A percentile compares a stretch with the other conserved stretches of the same genome.
Evolutionary conservation across 2,888 invertebrate species (phyloP).

Genomic region (Melieria crassipennis): DNA sequence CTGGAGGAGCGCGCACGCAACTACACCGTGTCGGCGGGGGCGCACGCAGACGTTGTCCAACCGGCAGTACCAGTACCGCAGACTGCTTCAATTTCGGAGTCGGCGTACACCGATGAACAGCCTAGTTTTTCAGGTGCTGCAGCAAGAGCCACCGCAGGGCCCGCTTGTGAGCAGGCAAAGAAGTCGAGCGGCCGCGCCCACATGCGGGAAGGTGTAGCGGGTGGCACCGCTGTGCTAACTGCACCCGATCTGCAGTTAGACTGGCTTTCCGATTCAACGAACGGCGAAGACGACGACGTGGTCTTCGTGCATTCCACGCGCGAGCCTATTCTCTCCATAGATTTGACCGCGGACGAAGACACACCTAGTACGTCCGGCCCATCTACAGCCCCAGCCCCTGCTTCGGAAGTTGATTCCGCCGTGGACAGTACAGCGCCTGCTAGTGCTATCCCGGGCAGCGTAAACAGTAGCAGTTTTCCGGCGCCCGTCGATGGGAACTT

Average conservation of each 20-base stretch:
- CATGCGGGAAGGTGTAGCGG: conserved; percentile 30
- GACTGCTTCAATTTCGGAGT: not conserved
- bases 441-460: not conserved
- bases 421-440: not conserved
- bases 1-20: conserved; percentile 13
- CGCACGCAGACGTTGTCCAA: not conserved
- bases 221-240: conserved; percentile 53
- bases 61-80: not conserved
- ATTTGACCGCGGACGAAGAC: conserved; percentile 71
- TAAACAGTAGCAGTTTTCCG: not conserved
- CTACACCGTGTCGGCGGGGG: not conserved
- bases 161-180: not conserved
- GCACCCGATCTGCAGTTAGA: conserved; percentile 80
- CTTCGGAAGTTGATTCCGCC: not conserved
- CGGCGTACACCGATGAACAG: conserved; percentile 9
- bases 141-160: not conserved
- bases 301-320: conserved; percentile 65
- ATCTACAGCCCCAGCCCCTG: conserved; percentile 7
- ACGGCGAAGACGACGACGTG: conserved; percentile 71
- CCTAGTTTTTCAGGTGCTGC: conserved; percentile 16
- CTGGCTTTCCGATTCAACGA: conserved; percentile 72
- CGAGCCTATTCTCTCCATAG: conserved; percentile 68
- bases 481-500: too few relatives aligned
- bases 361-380: conserved; percentile 7
- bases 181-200: not conserved